These are phyloP conservation scores for Chaetorhynchus papuensis DNA, from an alignment of 2,113 vertebrate genomes.

Conservation along the genomic window DNA sequence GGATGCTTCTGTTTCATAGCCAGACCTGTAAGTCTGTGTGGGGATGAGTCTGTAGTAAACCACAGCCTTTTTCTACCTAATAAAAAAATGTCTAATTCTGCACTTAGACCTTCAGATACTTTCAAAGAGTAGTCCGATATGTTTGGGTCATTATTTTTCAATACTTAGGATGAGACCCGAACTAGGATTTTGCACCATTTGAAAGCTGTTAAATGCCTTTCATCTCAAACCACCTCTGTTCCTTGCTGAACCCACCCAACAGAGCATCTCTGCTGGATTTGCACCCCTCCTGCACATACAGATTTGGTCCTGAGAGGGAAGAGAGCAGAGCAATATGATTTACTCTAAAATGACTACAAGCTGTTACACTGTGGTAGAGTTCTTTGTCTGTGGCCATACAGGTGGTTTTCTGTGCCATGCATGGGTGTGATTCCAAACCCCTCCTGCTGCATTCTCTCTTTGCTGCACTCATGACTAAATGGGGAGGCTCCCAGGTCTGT, in stretches of 20 bases:
- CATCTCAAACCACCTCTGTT: not conserved
- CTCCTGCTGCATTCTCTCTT: not conserved
- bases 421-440: not conserved
- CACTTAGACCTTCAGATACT: not conserved
- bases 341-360: not conserved
- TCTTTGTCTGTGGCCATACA: not conserved
- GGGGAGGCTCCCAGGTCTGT: not conserved
- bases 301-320: not conserved
- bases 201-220: not conserved
- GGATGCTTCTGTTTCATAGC: not conserved
- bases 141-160: not conserved
- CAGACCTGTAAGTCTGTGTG: not conserved
- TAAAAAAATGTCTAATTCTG: not conserved
- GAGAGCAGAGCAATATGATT: not conserved
- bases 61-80: accelerated
- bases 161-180: not conserved
- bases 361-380: not conserved
- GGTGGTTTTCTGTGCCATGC: not conserved
- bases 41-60: not conserved
- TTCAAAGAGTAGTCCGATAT: not conserved
- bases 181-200: not conserved
- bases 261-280: not conserved
- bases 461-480: not conserved
- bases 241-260: not conserved
- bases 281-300: not conserved